Conservation (phyloP, 2,888 invertebrate genomes). For the Pseudeuparius sepicola region DNA sequence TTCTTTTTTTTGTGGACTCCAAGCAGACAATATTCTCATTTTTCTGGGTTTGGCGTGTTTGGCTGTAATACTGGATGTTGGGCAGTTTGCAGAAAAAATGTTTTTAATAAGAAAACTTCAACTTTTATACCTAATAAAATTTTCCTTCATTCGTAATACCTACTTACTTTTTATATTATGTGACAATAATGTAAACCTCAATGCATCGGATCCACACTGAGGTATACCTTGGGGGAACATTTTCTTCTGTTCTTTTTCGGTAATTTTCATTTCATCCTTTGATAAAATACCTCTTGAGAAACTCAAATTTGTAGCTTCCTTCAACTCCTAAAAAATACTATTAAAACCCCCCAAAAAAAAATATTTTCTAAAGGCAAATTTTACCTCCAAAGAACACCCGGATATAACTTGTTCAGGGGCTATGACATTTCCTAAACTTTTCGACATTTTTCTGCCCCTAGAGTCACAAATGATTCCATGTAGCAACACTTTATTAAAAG, state of each 20-base stretch:
- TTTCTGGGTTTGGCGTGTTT: no score
- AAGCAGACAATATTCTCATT: no score
- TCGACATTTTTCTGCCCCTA: slow-evolving; percentile 98
- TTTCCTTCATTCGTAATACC: neutral
- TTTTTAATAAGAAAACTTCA: no score
- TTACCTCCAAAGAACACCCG: slow-evolving; percentile 72
- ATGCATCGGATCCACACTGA: slow-evolving; percentile 91
- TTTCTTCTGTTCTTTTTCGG: slow-evolving; percentile 40
- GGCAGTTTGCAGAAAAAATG: no score
- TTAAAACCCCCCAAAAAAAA: neutral
- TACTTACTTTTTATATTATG: slow-evolving; percentile 39
- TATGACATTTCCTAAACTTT: slow-evolving; percentile 95
- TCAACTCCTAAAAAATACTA: slow-evolving; percentile 28
- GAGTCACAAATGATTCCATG: slow-evolving; percentile 98
- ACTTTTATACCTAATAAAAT: neutral
- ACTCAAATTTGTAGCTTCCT: slow-evolving; percentile 26
- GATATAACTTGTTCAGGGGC: slow-evolving; percentile 93
- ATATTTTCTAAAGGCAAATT: no score
- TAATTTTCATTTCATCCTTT: slow-evolving; percentile 35
- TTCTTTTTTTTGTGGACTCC: no score
- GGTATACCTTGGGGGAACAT: slow-evolving; percentile 80
- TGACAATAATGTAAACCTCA: slow-evolving; percentile 60
- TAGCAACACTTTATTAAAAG: slow-evolving; percentile 87
- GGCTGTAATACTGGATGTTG: no score
- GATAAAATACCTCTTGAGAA: slow-evolving; percentile 32